Base-by-base conservation (phyloP, 2,888 invertebrate genomes). In the Meghimatium bilineatum region DNA sequence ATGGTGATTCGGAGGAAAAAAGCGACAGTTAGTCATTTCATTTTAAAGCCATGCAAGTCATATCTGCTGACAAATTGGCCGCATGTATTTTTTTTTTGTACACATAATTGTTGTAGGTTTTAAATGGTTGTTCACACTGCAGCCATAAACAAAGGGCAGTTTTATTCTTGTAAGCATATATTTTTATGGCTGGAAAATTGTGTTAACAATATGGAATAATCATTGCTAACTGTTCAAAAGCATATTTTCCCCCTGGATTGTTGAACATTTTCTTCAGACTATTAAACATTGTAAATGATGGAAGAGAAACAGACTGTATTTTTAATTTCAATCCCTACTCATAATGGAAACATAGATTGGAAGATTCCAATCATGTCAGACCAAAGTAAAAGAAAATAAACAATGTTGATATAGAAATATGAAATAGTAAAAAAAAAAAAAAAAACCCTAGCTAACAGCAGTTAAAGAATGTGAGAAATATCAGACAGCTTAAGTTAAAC, bases 21-120 rank as follows among this genome's bases (percentile, higher is more conserved):
- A 81, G 81, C 34, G 81, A 81, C 63, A 81, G 81, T 20, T 81
- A 81, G 74, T 81, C 56, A 29, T 26, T 29, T 60, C 60, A 63
- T n/a, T 63, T 36, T 36, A 3, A 17, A 44, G 20, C 67, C 20
- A 6, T 34, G 38, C 67, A 67, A 52, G 52, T 32, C 29, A 74
- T 5, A 29, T 32, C 52, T 74, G 74, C 74, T 74, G 74, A 32
- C 29, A 74, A 32, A 52, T 74, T 74, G 52, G 52, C 74, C 74
- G 26, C 44, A 29, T 32, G 32, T 32, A n/a, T 72, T 29, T 72
- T n/a, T 72, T 38, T 72, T 32, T 36, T 5, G 36, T 34, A 26
- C 34, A 69, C n/a, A 63, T 29, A 32, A 32, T 66, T 66, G 29
- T 71, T 71, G 71, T 71, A 71, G 36, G 38, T 38, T 38, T 36